phyloP scores from a whole-genome alignment of 2,888 invertebrate genomes.

The Netelia inedita region DNA sequence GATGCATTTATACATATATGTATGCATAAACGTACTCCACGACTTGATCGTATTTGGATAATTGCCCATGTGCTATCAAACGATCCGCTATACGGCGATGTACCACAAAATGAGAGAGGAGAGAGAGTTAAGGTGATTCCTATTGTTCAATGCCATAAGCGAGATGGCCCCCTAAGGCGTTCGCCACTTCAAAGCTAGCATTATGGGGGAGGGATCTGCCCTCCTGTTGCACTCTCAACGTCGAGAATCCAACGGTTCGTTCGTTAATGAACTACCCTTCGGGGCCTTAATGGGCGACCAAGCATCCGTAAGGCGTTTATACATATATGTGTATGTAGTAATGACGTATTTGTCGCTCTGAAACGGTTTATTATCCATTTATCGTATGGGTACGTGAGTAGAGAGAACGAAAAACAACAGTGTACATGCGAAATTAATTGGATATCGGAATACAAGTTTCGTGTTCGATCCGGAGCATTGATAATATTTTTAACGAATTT shows the following conservation, averaged over 20 bases:
- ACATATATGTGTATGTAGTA: slow-evolving; percentile 7
- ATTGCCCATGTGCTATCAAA: too few relatives aligned
- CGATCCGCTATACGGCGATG: neutral
- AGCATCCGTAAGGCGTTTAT: neutral
- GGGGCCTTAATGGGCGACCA: slow-evolving; percentile 31
- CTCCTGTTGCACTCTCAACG: slow-evolving; percentile 69
- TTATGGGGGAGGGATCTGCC: slow-evolving; percentile 33
- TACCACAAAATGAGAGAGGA: slow-evolving; percentile 59
- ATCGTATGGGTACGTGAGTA: slow-evolving; percentile 34
- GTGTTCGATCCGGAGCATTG: too few relatives aligned
- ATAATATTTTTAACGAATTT: too few relatives aligned
- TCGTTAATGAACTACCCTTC: slow-evolving; percentile 79
- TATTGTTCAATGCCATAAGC: slow-evolving; percentile 75
- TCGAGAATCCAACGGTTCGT: slow-evolving; percentile 71
- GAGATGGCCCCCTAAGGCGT: slow-evolving; percentile 72
- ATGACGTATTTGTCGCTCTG: slow-evolving; percentile 25
- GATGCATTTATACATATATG: neutral
- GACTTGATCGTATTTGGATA: too few relatives aligned
- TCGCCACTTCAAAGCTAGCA: slow-evolving; percentile 76
- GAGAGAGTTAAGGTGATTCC: slow-evolving; percentile 75
- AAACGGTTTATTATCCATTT: slow-evolving; percentile 72
- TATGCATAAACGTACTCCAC: neutral
- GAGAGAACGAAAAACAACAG: neutral
- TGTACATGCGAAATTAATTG: too few relatives aligned
- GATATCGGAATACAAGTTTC: too few relatives aligned